Base-by-base conservation (phyloP, 1,140 invertebrate genomes). In the Aphidius ervi region DNA sequence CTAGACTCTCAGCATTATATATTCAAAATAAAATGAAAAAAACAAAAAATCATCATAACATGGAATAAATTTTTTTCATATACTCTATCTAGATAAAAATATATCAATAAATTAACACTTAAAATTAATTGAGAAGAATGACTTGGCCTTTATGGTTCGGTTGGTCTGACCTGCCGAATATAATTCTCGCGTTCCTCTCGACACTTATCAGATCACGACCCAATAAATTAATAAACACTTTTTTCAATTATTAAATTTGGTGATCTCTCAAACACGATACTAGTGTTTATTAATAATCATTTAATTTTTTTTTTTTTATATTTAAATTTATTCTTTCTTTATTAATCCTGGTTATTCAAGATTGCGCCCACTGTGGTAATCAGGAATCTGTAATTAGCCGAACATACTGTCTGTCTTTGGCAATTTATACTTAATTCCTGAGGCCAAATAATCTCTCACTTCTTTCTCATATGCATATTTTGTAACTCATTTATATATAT, bases 331-430 rank as follows among this genome's bases (percentile, higher is more conserved):
- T 74, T 75, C 74, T 72, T 75, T 70, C 68, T 72, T 71, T 74
- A 74, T 75, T 72, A 73, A 69, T 40, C 65, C 63, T 54, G 49
- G 63, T 42, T 58, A 62, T 37, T 6, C 63, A 58, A 60, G 61
- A 65, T 70, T 68, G 71, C 68, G 69, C 70, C 67, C 73, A 72
- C 70, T 63, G 61, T 70, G 73, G 73, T 77, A 76, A 77, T 73
- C 70, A 72, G 66, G 69, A 67, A 76, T 73, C 72, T 76, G 75
- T 74, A 78, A 78, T 77, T 77, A 77, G 73, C 70, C 65, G 74
- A 72, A 76, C 73, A 75, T 71, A 71, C 69, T 72, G 74, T 75
- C 69, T 74, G 70, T 75, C 70, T 69, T 58, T 70, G 65, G 68
- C 70, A 71, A 75, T 77, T 75, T 77, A 74, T 74, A 64, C 70